Evolutionary conservation across 64 coral and sea anemone genomes (phyloP), one percentile per base, ranked within the genome.

Genomic region (Porites australiensis): DNA sequence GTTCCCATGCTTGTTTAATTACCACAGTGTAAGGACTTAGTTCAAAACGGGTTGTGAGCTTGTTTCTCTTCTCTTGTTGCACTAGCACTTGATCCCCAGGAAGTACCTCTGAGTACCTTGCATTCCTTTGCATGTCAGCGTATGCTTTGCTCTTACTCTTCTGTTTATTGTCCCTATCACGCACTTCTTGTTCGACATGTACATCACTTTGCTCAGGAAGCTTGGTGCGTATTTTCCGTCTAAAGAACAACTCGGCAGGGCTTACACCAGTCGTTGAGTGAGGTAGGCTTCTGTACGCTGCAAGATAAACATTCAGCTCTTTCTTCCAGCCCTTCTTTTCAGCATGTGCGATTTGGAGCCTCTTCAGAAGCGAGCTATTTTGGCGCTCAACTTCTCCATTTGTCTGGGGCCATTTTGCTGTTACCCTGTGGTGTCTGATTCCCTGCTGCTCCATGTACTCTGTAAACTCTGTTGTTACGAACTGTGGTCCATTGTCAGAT

Each of bases 141-240:
- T n/a, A n/a, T n/a, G n/a, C n/a, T n/a, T n/a, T n/a, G n/a, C n/a
- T n/a, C n/a, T n/a, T n/a, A n/a, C n/a, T n/a, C n/a, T n/a, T n/a
- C n/a, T n/a, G n/a, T n/a, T n/a, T n/a, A n/a, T n/a, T n/a, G n/a
- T n/a, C n/a, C n/a, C n/a, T n/a, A n/a, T n/a, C n/a, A n/a, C n/a
- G n/a, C n/a, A n/a, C n/a, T n/a, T n/a, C n/a, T n/a, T n/a, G n/a
- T n/a, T n/a, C n/a, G 12, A 87, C 84, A 70, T 68, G 84, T 68
- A 72, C 64, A 49, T 70, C 63, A 59, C 80, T 45, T 4, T 79
- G 50, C 47, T 91, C 89, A 19, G 89, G 89, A 27, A 82, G 27
- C 14, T 83, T 82, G 12, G 77, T 83, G 20, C 89, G 74, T 20
- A 91, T 74, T 79, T 73, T 91, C 16, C 69, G 72, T 4, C 54